These are phyloP conservation scores for Oxyteleia sp. DNA, from an alignment of 2,888 invertebrate species.

Conservation along the genomic window DNA sequence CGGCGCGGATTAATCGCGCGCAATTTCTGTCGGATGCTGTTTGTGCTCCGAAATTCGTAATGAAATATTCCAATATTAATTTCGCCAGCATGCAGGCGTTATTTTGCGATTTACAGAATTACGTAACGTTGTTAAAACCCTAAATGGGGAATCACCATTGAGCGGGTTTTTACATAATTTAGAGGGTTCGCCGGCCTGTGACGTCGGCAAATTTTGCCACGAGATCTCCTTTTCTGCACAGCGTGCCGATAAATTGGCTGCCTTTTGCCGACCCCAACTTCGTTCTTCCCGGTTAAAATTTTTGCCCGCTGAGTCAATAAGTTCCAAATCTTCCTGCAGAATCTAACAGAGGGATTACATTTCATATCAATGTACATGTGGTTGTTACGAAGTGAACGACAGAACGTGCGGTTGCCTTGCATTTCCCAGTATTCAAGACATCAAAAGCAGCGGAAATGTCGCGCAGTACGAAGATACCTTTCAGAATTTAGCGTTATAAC, in stretches of 20 bases:
- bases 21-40: slow-evolving; percentile 30
- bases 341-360: slow-evolving; percentile 18
- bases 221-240: too few species aligned
- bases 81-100: slow-evolving; percentile 8
- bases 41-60: slow-evolving; percentile 26
- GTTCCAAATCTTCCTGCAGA: too few species aligned
- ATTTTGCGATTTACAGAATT: slow-evolving; percentile 18
- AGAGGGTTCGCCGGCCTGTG: neutral
- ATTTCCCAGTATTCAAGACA: slow-evolving; percentile 56
- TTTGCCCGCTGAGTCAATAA: too few species aligned
- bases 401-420: slow-evolving; percentile 36
- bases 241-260: too few species aligned
- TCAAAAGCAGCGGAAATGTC: slow-evolving; percentile 66
- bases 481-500: slow-evolving; percentile 55
- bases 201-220: neutral
- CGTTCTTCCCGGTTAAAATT: too few species aligned
- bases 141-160: neutral
- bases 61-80: slow-evolving; percentile 41
- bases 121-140: neutral
- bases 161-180: neutral
- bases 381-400: slow-evolving; percentile 37
- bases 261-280: too few species aligned
- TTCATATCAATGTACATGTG: slow-evolving; percentile 27
- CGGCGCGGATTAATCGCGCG: slow-evolving; percentile 23
- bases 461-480: slow-evolving; percentile 49